phyloP scores from a whole-genome alignment of 2,113 vertebrate genomes.

The Nothocercus julius region DNA sequence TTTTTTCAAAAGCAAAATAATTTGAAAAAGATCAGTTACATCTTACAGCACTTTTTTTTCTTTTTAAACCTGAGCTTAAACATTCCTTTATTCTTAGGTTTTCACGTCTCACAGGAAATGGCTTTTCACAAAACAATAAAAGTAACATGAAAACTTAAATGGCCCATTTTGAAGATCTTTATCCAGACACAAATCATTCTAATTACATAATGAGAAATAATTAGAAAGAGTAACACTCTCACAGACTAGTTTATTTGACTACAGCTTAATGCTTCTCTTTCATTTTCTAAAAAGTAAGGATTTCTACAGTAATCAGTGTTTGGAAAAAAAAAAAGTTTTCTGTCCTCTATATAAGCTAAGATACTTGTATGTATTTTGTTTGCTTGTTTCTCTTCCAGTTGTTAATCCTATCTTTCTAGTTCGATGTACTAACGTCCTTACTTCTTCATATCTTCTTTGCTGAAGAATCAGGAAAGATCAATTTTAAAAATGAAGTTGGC shows the following conservation, averaged over 20 bases:
- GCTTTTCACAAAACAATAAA: not conserved
- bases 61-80: not conserved
- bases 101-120: not conserved
- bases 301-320: not conserved
- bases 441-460: not conserved
- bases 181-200: not conserved
- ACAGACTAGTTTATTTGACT: not conserved
- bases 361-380: not conserved
- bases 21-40: not conserved
- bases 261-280: not conserved
- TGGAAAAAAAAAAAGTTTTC: not conserved
- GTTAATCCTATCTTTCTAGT: not conserved
- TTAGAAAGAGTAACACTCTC: not conserved
- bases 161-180: not conserved
- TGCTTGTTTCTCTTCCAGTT: not conserved
- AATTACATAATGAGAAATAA: not conserved
- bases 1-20: not conserved
- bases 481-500: not conserved
- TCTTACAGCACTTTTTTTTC: too few species aligned
- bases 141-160: not conserved
- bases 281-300: not conserved
- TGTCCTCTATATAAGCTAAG: not conserved
- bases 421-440: not conserved
- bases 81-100: not conserved
- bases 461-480: not conserved